Base-by-base conservation (phyloP, 2,113 vertebrate genomes). In the Ctenodactylus gundi region DNA sequence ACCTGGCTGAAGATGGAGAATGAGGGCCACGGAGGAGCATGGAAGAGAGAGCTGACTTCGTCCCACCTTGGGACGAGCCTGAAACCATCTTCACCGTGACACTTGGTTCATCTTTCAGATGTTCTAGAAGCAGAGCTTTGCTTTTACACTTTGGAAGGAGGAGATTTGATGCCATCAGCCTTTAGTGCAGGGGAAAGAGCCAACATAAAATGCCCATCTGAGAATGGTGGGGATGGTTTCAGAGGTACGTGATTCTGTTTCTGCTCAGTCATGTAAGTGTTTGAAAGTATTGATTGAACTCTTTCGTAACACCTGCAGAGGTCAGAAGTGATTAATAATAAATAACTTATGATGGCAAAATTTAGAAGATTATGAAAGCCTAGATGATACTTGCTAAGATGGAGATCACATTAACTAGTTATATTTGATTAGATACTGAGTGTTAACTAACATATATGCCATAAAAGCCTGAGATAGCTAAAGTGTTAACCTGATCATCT, bases 211-310 rank as follows among this genome's bases (percentile, higher is more conserved):
- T 67, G 94, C 75, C 23, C 55, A 55, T 23, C 53, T 91, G 88
- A 92, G 88, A 62, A 82, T 55, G 72, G 41, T 76, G 41, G 46
- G 83, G 41, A 85, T 95, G 83, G 51, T 92, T 95, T 85, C 85
- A 76, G 93, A 94, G 89, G 78, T 39, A 96, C 94, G 67, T 65
- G 39, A 80, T 82, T 93, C 92, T 84, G 31, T 65, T 96, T 97
- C 83, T 94, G 58, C 87, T 92, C 82, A 88, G 67, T 93, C 83
- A 76, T 96, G 64, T 68, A 95, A 96, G 76, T 85, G 55, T 96
- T 97, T 97, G 51, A 94, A 97, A 97, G 94, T 98, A 98, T 97
- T 97, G 97, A 97, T 85, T 76, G 92, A 95, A 96, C 53, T 12
- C 17, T 97, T 97, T 53, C 73, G 77, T 93, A 94, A 96, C 1